Evolutionary conservation across 2,113 vertebrate genomes (phyloP).

Genomic region (Rynchops niger): DNA sequence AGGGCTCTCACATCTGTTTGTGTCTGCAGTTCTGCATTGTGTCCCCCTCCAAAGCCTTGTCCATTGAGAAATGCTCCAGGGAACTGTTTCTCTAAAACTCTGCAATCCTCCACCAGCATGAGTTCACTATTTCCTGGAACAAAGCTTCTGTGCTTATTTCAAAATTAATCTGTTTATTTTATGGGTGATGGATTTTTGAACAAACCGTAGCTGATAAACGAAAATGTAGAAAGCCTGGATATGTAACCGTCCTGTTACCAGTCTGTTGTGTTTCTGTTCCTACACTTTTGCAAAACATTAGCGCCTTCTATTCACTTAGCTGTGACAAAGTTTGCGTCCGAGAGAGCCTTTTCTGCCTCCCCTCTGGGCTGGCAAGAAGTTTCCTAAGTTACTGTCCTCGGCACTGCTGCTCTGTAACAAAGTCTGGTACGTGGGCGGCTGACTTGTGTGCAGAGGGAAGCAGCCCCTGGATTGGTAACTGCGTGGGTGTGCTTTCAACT

Average conservation of each 20-base stretch:
- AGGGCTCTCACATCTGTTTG: neutral
- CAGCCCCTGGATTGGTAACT: neutral
- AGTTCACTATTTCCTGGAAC: neutral
- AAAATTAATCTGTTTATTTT: neutral
- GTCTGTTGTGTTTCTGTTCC: neutral
- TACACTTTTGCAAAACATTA: neutral
- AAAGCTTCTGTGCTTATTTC: neutral
- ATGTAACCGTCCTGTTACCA: neutral
- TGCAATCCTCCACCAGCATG: neutral
- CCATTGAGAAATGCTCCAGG: neutral
- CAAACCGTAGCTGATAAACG: neutral
- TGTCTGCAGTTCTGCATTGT: neutral
- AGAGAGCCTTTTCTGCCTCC: neutral
- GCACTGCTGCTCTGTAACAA: neutral
- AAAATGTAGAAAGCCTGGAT: neutral
- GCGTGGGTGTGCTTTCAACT: neutral
- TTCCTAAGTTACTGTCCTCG: neutral
- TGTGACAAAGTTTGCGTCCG: neutral
- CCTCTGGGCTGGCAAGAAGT: neutral
- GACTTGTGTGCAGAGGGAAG: neutral
- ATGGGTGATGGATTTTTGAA: neutral
- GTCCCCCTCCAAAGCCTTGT: neutral
- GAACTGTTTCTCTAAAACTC: neutral
- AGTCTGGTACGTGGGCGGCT: accelerated
- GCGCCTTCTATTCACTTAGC: neutral